Evolutionary conservation across 2,113 vertebrate species (phyloP), one percentile per base, ranked within the genome.

Genomic region (Isichthys henryi): DNA sequence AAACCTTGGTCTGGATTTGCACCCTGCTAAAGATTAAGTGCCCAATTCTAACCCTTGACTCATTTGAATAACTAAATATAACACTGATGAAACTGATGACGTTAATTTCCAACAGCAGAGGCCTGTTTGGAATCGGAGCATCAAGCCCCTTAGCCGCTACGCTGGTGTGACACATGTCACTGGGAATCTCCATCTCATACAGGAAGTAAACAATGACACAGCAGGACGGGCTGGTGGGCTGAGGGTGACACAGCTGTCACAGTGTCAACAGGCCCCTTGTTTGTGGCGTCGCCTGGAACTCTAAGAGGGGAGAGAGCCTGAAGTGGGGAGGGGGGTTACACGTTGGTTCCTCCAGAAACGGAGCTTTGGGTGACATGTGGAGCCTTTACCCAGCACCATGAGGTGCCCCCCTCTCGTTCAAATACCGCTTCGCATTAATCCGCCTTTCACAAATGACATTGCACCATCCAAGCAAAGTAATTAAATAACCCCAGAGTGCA

Each of bases 301-400:
- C 2, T 27, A 80, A 52, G 50, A 45, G 4, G 13, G 45, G 86
- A 86, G 89, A 39, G 39, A 39, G 39, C 39, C 39, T 39, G 2
- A 39, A 0, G 66, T 35, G 58, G 85, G 89, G 62, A 89, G 19
- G 89, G 46, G n/a, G 11, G 83, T 62, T 87, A 31, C 15, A 84
- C 49, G 31, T 56, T 70, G 85, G 89, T 92, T 90, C 91, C 86
- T 56, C 62, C 39, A 39, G 39, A 39, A 39, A 39, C 39, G 70
- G 88, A 62, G 53, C 74, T 88, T 50, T 45, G 17, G 77, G 91
- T 58, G 89, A 90, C 70, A 82, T 43, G 49, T 35, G 43, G 7
- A 45, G 8, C 62, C 45, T 46, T 50, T 21, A 39, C 58, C 7
- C 23, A 62, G 58, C 23, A 9, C 2, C 21, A 10, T n/a, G 58